Evolutionary conservation across 2,113 vertebrate species (phyloP), one percentile per base, ranked within the genome.

Genomic region (Elaphurus davidianus): DNA sequence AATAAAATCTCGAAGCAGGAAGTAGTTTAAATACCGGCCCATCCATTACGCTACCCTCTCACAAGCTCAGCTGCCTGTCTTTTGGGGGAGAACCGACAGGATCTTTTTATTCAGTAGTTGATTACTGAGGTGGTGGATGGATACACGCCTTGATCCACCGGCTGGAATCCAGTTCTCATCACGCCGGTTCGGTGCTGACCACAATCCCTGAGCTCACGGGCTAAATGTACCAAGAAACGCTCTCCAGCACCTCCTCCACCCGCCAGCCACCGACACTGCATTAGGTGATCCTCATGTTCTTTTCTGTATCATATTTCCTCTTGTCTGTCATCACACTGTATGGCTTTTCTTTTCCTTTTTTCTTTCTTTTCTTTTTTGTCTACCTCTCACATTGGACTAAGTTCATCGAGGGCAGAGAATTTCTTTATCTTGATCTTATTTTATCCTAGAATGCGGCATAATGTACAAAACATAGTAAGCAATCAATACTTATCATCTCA

Each of bases 101-200:
- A 8, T 74, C 25, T 89, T 78, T 47, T 30, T 30, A 30, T 79
- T 60, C 47, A 28, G 17, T 14, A 16, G 43, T 8, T 43, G 15
- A 60, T 71, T 54, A 43, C 36, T 64, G 87, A 86, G 33, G n/a
- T 17, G 5, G 23, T 1, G 47, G 7, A 33, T 28, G n/a, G 43
- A 62, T 36, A 19, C 13, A 17, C 1, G 0, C 36, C 3, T 78
- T 14, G 1, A 36, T 59, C 79, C n/a, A 5, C 17, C 33, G 45
- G 62, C 12, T 15, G 43, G 11, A 76, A 88, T 33, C 28, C 3
- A 27, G 74, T 9, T 88, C 40, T 50, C 28, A 12, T n/a, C 17
- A 7, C 1, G 3, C 40, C 15, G 23, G 67, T 3, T 3, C 1
- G 0, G 21, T 71, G 67, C 67, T 23, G n/a, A 71, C n/a, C 17